Evolutionary conservation across 2,113 vertebrate genomes (phyloP), one percentile per base, ranked within the genome.

Genomic region (Corythaeola cristata): DNA sequence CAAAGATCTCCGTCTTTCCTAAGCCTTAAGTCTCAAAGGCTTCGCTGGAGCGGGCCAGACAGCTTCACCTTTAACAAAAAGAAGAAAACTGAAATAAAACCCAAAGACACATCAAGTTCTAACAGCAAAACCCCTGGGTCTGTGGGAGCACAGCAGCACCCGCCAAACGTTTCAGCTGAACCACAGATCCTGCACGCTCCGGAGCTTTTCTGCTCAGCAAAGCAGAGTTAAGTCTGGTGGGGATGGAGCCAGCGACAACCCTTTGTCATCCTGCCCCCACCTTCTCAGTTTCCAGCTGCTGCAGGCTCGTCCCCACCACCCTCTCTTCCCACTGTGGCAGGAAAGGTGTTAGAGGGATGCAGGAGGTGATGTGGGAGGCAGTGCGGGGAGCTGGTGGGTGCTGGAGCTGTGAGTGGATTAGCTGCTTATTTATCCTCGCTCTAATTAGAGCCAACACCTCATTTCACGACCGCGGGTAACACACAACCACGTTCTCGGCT

Each of bases 151-250:
- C 32, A 21, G 72, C 53, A 44, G 35, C 2, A 2, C 63, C 67
- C 3, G 1, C 64, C 56, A 22, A 80, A 81, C 50, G 27, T 13
- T 45, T 68, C 39, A 21, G 72, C 59, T 35, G 59, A 84, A 32
- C 21, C 35, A 27, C 60, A 75, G 78, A 60, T 53, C 63, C 78
- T 60, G 78, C 59, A 71, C 1, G 3, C 52, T 75, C 56, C 0
- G 10, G 26, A 35, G 63, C 67, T 88, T 69, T 97, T 94, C 92
- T 45, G 75, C 88, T 94, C 92, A 22, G 79, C 88, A 93, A 93
- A 92, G 90, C 92, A 83, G 79, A 88, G 17, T 39, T 44, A 23
- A 72, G 59, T 28, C 41, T 27, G 55, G 22, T 0, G 0, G n/a
- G 67, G 85, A 77, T 4, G 6, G 59, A 92, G 74, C 53, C 67